Percentiles rank a stretch among this genome's conserved stretches.
Conservation (phyloP, 2,888 invertebrate species). For the Pyrrhosoma nymphula region DNA sequence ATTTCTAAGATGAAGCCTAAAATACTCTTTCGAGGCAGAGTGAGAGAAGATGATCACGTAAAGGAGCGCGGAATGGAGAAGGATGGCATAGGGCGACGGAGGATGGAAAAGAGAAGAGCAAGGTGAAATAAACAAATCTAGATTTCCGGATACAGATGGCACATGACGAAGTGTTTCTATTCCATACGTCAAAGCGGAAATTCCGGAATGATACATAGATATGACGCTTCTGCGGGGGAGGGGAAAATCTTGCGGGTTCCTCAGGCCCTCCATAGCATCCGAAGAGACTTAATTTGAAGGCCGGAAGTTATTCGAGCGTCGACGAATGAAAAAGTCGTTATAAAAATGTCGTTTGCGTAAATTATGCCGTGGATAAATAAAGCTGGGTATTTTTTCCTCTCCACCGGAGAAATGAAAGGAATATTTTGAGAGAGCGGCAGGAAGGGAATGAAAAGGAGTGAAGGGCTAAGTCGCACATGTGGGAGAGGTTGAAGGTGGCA, state of each 20-base stretch:
- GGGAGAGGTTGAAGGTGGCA: not conserved
- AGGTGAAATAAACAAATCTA: not conserved
- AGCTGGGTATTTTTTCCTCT: not conserved
- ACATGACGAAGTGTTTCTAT: constrained; percentile 57
- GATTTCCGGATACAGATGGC: not conserved
- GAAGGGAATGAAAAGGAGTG: constrained; percentile 22
- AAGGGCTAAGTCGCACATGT: not conserved
- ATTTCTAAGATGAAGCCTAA: not conserved
- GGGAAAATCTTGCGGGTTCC: not conserved
- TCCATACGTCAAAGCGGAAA: constrained; percentile 57
- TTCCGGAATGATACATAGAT: constrained; percentile 54
- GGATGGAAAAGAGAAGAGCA: not conserved
- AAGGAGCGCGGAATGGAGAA: not conserved
- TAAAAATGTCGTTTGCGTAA: constrained; percentile 45
- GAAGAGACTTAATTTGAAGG: constrained; percentile 45
- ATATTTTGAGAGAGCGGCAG: constrained; percentile 52
- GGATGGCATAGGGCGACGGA: not conserved
- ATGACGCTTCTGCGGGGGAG: not conserved
- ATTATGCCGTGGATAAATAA: constrained; percentile 57
- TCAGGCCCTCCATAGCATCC: not conserved
- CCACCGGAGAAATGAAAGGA: not conserved
- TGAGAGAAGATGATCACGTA: not conserved
- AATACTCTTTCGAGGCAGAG: too few relatives aligned
- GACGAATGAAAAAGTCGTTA: constrained; percentile 60
- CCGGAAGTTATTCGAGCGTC: constrained; percentile 66